Evolutionary conservation across 1,140 invertebrate species (phyloP).

Genomic region (Diorhabda elongata): DNA sequence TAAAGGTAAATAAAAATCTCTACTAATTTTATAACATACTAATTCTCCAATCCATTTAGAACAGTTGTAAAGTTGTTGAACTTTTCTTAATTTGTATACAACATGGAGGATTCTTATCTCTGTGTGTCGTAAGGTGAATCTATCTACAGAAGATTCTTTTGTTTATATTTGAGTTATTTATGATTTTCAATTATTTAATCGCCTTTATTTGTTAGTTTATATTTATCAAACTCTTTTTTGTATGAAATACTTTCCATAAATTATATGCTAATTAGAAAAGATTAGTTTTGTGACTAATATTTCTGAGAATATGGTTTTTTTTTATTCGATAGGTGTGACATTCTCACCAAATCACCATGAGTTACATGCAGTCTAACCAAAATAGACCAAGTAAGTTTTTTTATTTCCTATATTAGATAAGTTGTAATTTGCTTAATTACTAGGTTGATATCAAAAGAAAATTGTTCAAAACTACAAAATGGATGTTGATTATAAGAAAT

Average conservation of each 20-base stretch:
- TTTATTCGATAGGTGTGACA: slow-evolving; percentile 35
- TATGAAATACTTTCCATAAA: not conserved
- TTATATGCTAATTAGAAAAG: not conserved
- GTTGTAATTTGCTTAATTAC: no score
- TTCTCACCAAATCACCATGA: slow-evolving; percentile 55
- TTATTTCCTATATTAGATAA: not conserved
- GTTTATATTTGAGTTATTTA: not conserved
- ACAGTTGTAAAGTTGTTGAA: slow-evolving; percentile 6
- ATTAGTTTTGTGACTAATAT: slow-evolving; percentile 9
- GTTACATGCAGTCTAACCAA: slow-evolving; percentile 72
- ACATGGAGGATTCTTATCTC: slow-evolving; percentile 39
- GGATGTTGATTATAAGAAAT: no score
- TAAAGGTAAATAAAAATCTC: not conserved
- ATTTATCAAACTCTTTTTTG: no score
- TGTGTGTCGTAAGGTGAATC: slow-evolving; percentile 34
- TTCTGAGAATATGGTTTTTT: slow-evolving; percentile 22
- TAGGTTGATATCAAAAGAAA: no score
- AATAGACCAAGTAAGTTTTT: slow-evolving; percentile 69
- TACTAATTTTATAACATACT: not conserved
- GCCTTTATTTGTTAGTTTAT: no score
- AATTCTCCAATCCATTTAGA: not conserved
- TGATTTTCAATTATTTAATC: no score
- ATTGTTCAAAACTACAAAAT: no score
- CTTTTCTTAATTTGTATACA: slow-evolving; percentile 26
- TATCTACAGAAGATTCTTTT: slow-evolving; percentile 3